Evolutionary conservation across 92 coral and sea anemone genomes (phyloP).

Genomic region (Heliopora coerulea): DNA sequence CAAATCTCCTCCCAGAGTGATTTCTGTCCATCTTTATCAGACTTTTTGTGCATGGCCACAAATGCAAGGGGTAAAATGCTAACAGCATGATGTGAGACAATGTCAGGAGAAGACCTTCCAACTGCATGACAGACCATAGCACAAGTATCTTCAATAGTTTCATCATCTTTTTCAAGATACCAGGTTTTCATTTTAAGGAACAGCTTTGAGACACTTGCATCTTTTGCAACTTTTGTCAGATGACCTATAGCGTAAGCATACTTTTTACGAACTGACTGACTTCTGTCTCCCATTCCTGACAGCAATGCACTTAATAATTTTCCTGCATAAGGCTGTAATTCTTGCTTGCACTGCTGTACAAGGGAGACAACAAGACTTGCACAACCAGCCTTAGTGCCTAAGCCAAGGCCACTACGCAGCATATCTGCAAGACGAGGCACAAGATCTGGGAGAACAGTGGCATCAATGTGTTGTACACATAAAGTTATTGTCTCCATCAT

Average conservation of each 20-base stretch:
- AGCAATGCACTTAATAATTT: conserved; percentile 83
- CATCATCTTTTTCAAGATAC: conserved; percentile 96
- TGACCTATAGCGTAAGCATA: conserved; percentile 86
- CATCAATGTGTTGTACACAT: conserved; percentile 94
- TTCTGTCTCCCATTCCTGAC: conserved; percentile 82
- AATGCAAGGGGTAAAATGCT: conserved; percentile 81
- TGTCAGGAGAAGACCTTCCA: conserved; percentile 91
- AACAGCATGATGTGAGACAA: conserved; percentile 81
- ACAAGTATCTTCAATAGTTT: conserved; percentile 74
- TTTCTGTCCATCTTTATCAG: conserved; percentile 57
- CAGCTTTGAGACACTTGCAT: conserved; percentile 79
- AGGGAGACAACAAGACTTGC: conserved; percentile 93
- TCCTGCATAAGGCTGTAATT: conserved; percentile 85
- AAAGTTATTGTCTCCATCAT: conserved; percentile 95
- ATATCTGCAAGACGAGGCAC: conserved; percentile 88
- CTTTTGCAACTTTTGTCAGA: conserved; percentile 87
- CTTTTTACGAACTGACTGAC: conserved; percentile 78
- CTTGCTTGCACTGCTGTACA: conserved; percentile 78
- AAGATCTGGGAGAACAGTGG: conserved; percentile 78
- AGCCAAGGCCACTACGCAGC: conserved; percentile 87
- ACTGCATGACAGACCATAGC: conserved; percentile 83
- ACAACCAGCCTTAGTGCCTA: conserved; percentile 96
- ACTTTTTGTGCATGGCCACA: conserved; percentile 89
- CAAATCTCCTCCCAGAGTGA: conserved; percentile 95
- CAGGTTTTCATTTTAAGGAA: conserved; percentile 80